A percentile compares a stretch with the other conserved stretches of the same genome.
These are phyloP conservation scores for Echinarachnius parma DNA, from an alignment of 53 echinoderm and acorn worm genomes.

Conservation along the genomic window DNA sequence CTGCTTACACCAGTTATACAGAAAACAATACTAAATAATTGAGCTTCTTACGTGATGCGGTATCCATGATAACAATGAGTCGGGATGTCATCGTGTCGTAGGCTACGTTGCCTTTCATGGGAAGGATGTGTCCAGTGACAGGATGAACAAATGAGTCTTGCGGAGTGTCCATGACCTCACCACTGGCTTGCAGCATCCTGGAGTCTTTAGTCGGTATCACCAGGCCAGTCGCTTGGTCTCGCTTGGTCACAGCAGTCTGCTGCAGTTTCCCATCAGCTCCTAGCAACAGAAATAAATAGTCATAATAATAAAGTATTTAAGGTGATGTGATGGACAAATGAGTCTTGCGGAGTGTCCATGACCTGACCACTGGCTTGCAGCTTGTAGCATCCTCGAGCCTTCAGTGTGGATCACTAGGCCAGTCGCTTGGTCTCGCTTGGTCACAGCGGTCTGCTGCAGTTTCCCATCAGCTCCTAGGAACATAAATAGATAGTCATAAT, in stretches of 20 bases:
- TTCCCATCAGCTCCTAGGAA: constrained; percentile 91
- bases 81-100: constrained; percentile 83
- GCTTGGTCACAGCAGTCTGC: constrained; percentile 64
- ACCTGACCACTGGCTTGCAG: too few species aligned
- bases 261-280: constrained; percentile 82
- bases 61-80: constrained; percentile 73
- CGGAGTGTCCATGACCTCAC: constrained; percentile 50
- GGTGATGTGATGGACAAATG: too few species aligned
- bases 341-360: too few species aligned
- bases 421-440: constrained; percentile 68
- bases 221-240: constrained; percentile 72
- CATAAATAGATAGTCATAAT: too few species aligned
- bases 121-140: constrained; percentile 74
- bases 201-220: constrained; percentile 79
- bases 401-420: constrained; percentile 77
- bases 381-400: constrained; percentile 79
- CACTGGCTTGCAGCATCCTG: constrained; percentile 63
- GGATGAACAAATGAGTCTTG: constrained; percentile 87
- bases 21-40: not conserved
- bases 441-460: constrained; percentile 60
- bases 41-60: constrained; percentile 58
- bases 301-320: too few species aligned
- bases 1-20: too few species aligned
- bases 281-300: too few species aligned
- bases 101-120: constrained; percentile 89